These are phyloP conservation scores for Chelmon rostratus DNA, from an alignment of 2,797 vertebrate species.

Conservation along the genomic window DNA sequence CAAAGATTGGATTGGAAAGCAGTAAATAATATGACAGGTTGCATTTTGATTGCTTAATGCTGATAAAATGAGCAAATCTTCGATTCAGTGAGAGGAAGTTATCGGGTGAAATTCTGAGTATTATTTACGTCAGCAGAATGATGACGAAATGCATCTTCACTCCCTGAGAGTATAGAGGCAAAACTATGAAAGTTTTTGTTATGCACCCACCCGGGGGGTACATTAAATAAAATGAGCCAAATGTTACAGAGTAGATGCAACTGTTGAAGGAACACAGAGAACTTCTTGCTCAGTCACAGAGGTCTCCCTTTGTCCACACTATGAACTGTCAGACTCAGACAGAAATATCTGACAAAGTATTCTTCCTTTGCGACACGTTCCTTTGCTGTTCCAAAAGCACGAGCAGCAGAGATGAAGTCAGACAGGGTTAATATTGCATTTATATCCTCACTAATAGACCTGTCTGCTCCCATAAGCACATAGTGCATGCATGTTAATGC, in stretches of 20 bases:
- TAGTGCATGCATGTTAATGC: not conserved
- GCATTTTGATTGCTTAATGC: not conserved
- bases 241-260: constrained; percentile 16
- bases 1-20: not conserved
- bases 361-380: not conserved
- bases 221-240: not conserved
- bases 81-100: not conserved
- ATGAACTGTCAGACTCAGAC: constrained; percentile 29
- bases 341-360: constrained; percentile 7
- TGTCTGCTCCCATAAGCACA: not conserved
- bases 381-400: not conserved
- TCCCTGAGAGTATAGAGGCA: not conserved
- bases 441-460: constrained; percentile 14
- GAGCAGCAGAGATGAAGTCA: constrained; percentile 23
- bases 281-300: constrained; percentile 19
- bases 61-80: not conserved
- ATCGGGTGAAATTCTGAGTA: not conserved
- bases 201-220: fast-evolving
- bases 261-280: constrained; percentile 12
- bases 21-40: not conserved
- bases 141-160: constrained; percentile 17
- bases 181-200: not conserved
- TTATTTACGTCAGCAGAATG: not conserved
- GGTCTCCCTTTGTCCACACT: not conserved
- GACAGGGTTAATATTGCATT: constrained; percentile 1